Evolutionary conservation across 2,888 invertebrate genomes (phyloP).

Genomic region (Drosophila maculinotata): DNA sequence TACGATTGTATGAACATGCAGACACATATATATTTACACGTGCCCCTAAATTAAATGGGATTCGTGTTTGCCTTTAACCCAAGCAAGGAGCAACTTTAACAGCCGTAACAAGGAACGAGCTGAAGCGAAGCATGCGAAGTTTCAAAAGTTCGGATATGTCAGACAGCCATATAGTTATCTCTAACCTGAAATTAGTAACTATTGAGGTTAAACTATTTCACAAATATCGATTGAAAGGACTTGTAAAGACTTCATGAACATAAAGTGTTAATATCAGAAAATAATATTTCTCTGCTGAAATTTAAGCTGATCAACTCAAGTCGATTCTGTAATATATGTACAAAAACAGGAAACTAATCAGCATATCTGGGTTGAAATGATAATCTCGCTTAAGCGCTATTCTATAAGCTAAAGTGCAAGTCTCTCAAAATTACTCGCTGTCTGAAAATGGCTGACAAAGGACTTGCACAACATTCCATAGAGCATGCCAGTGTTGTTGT

Average conservation of each 20-base stretch:
- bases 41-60: constrained; percentile 39
- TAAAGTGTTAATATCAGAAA: too few species aligned
- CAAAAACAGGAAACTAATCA: constrained; percentile 27
- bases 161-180: too few species aligned
- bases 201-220: too few species aligned
- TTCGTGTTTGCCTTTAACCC: constrained; percentile 13
- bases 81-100: constrained; percentile 18
- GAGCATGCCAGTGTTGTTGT: constrained; percentile 5
- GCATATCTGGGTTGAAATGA: constrained; percentile 24
- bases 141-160: too few species aligned
- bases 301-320: too few species aligned
- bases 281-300: too few species aligned
- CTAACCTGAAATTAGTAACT: too few species aligned
- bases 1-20: constrained; percentile 1
- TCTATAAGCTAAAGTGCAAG: constrained; percentile 28
- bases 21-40: constrained; percentile 14
- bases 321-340: neutral
- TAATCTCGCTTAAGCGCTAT: constrained; percentile 34
- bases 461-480: constrained; percentile 37
- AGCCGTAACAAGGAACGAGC: constrained; percentile 21
- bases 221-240: too few species aligned
- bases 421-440: constrained; percentile 17
- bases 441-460: constrained; percentile 57
- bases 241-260: too few species aligned
- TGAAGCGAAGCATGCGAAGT: neutral